Evolutionary conservation across 2,113 vertebrate genomes (phyloP).

Genomic region (Cyprinus carpio): DNA sequence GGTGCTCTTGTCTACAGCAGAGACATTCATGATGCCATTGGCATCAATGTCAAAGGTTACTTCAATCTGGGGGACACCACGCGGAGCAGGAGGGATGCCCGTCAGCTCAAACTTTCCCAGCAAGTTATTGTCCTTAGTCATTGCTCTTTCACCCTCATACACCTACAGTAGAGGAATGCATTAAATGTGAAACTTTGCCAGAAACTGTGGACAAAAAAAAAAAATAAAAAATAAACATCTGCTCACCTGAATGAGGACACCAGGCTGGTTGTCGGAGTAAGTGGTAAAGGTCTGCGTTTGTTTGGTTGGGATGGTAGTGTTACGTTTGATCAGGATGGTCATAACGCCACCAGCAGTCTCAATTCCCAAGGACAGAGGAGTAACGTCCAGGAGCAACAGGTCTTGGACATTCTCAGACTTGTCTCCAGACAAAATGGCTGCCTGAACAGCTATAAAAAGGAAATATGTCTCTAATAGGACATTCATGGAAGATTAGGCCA

Average conservation of each 20-base stretch:
- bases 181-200: background rate
- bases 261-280: constrained; percentile 47
- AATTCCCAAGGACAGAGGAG: constrained; percentile 76
- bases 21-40: constrained; percentile 79
- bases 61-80: constrained; percentile 67
- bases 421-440: constrained; percentile 77
- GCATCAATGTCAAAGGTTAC: constrained; percentile 72
- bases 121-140: constrained; percentile 81
- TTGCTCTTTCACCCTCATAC: constrained; percentile 76
- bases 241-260: constrained; percentile 74
- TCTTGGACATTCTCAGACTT: constrained; percentile 78
- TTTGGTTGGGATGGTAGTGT: constrained; percentile 17
- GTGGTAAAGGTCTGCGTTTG: constrained; percentile 12
- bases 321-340: constrained; percentile 11
- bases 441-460: constrained; percentile 71
- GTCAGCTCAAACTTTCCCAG: constrained; percentile 75
- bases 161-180: constrained; percentile 60
- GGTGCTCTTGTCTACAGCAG: constrained; percentile 74
- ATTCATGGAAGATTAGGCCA: constrained; percentile 47
- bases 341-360: constrained; percentile 76
- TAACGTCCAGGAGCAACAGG: constrained; percentile 77
- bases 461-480: background rate
- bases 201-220: background rate
- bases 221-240: background rate
- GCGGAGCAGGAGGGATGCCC: constrained; percentile 74